Evolutionary conservation across 1,140 invertebrate genomes (phyloP), one percentile per base, ranked within the genome.

Genomic region (Eriosoma lanigerum): DNA sequence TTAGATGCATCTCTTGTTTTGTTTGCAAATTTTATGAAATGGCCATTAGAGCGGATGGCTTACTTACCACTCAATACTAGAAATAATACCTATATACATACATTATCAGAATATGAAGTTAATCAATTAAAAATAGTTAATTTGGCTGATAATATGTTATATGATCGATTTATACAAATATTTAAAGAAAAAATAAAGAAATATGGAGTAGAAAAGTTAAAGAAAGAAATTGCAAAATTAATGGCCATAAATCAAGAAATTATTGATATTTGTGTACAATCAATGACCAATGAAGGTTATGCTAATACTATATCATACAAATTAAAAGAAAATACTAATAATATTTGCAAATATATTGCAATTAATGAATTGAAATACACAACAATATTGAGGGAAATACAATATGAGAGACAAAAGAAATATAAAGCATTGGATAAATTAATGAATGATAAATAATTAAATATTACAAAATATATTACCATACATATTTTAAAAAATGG

Each of bases 1-100:
- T 87, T 89, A 83, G 87, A 89, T 76, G 87, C 88, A 82, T 89
- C 88, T 1, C 82, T 89, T 19, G 84, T 89, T 54, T 83, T 89
- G 13, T 83, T 89, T 50, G 84, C 84, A 44, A 82, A 88, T 72
- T 81, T 86, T 12, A 84, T 89, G 46, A 88, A 87, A 76, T 89
- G 88, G 88, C 83, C 85, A 24, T 78, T 87, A 12, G 84, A 86
- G 56, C 85, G 88, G 81, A 83, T 89, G 8, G 81, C 87, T 0
- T 86, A 85, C 73, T 82, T 88, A 26, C 84, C 82, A 50, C 54
- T 86, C 1, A 88, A 88, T 82, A 82, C 84, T 9, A 82, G 86
- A 17, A 52, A 70, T 6, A 9, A 26, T 21, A 24, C 19, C 5
- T 26, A 54, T 6, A 83, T 76, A 64, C 50, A 56, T 29, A 60